Percentiles rank a stretch among this genome's conserved stretches.
Conservation (phyloP, 2,888 invertebrate genomes). For the Dicyrtoma fusca region DNA sequence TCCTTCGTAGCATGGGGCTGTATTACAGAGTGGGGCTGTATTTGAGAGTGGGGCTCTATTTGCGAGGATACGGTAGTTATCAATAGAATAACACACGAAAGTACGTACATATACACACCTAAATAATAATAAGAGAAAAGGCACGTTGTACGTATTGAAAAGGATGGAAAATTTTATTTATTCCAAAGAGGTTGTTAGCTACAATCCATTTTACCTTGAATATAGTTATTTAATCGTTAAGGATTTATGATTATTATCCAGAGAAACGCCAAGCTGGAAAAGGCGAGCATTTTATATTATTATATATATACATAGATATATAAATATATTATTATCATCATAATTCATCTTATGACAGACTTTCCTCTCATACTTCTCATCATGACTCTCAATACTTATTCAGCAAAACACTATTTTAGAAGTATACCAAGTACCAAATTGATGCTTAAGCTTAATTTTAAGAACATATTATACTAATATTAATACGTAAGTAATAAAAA, state of each 20-base stretch:
- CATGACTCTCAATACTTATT: too few species aligned
- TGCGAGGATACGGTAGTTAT: background rate
- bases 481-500: too few species aligned
- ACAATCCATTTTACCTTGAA: background rate
- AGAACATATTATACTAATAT: too few species aligned
- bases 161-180: conserved; percentile 1
- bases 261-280: background rate
- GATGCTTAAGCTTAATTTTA: too few species aligned
- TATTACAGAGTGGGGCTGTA: too few species aligned
- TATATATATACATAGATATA: background rate
- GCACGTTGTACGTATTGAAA: conserved; percentile 11
- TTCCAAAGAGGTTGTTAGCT: conserved; percentile 21
- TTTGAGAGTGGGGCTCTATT: too few species aligned
- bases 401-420: too few species aligned
- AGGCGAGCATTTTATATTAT: conserved; percentile 3
- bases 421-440: too few species aligned
- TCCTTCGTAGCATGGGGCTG: too few species aligned
- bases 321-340: background rate
- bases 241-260: conserved; percentile 1
- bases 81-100: background rate
- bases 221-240: conserved; percentile 9
- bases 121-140: background rate
- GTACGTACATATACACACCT: background rate
- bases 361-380: too few species aligned
- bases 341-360: too few species aligned